Evolutionary conservation across 2,797 vertebrate species (phyloP).

Genomic region (Syndactyla subalaris): DNA sequence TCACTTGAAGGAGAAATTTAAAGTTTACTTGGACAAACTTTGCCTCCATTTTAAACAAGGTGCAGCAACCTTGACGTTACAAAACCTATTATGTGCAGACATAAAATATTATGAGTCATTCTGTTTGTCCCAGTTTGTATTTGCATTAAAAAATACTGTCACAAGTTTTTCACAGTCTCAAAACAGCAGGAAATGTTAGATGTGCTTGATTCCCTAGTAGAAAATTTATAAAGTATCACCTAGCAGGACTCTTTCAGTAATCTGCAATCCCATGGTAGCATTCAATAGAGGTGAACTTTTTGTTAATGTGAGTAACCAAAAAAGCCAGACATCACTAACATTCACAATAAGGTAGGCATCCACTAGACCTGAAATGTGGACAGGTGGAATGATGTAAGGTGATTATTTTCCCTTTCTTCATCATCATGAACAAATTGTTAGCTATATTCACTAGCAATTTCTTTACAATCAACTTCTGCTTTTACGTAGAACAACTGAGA

Average conservation of each 20-base stretch:
- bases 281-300: background rate
- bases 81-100: background rate
- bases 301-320: background rate
- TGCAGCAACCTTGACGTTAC: background rate
- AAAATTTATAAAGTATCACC: background rate
- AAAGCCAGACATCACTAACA: background rate
- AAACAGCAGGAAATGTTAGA: background rate
- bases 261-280: background rate
- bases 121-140: background rate
- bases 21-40: background rate
- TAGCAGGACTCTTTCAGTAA: background rate
- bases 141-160: background rate
- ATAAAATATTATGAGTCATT: background rate
- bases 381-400: accelerated
- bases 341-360: background rate
- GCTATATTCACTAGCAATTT: background rate
- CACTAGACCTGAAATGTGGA: background rate
- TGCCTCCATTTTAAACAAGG: background rate
- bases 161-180: background rate
- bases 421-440: background rate
- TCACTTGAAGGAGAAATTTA: background rate
- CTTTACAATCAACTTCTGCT: background rate
- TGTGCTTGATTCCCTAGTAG: background rate
- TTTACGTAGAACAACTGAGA: background rate
- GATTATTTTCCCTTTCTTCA: background rate